Conservation (phyloP, 2,888 invertebrate species). For the Baccha elongata region DNA sequence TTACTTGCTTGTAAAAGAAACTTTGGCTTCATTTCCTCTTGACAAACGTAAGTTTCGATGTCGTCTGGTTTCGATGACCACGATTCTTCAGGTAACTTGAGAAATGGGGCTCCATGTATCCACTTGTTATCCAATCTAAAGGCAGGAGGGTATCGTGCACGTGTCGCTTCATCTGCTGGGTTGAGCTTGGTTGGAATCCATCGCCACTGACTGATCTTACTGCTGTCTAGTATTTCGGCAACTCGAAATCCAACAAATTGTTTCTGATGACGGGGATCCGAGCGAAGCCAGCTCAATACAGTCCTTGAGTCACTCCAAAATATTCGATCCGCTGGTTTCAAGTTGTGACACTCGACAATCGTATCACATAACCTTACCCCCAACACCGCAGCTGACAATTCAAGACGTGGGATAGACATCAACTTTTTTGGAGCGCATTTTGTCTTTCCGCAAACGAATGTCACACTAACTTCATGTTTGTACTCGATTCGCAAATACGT, state of each 20-base stretch:
- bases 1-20: too few species aligned
- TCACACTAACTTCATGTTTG: too few species aligned
- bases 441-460: constrained; percentile 26
- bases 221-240: constrained; percentile 35
- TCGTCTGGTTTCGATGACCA: too few species aligned
- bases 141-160: too few species aligned
- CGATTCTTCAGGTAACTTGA: too few species aligned
- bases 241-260: constrained; percentile 32
- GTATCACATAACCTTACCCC: neutral
- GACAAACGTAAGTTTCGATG: too few species aligned
- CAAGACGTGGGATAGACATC: constrained; percentile 31
- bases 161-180: constrained; percentile 26
- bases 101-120: too few species aligned
- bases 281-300: too few species aligned
- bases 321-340: neutral
- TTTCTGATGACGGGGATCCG: constrained; percentile 18
- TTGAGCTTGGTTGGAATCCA: constrained; percentile 39
- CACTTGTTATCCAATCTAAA: too few species aligned
- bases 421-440: constrained; percentile 15
- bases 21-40: too few species aligned
- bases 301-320: constrained; percentile 35
- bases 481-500: constrained; percentile 18
- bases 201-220: constrained; percentile 37
- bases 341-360: constrained; percentile 2
- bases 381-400: constrained; percentile 29